Base-by-base conservation (phyloP, 1,140 invertebrate species). In the Drosophila fuyamai region DNA sequence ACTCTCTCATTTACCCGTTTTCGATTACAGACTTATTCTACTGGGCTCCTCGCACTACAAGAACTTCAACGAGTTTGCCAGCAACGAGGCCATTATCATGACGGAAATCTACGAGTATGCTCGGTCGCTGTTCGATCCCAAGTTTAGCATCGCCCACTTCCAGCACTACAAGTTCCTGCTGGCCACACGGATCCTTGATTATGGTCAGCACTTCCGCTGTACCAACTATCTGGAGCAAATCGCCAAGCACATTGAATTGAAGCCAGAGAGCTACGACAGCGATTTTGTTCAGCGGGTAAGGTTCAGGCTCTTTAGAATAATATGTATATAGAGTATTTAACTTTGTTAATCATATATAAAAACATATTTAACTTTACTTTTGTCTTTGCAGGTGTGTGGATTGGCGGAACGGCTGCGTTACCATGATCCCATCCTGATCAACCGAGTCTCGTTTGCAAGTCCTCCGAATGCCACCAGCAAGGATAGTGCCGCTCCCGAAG, bases 81-180 rank as follows among this genome's bases (percentile, higher is more conserved):
- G 94, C 36, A 96, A 96, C 84, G 95, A 97, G 91, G 97, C 97
- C 5, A 96, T 99, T 53, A 97, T 98, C 93, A 96, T 98, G 90
- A 99, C 98, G 0, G 97, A 99, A 93, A 96, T 98, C 55, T 99
- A 98, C 92, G 98, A 99, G 93, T 99, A 98, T 93, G 98, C 97
- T 0, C 95, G 96, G 48, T 95, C 96, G 71, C 94, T 99, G 35
- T 96, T 95, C 70, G 96, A 97, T 81, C 94, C 95, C n/a, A 93
- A 94, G 41, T 97, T 96, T 83, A 94, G 94, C 61, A 93, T 98
- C 36, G 93, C 94, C 9, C 95, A 96, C 78, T 94, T 97, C 79
- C 95, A 97, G 94, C 93, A 94, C 44, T 97, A 96, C 92, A 97
- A 97, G 93, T 95, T 95, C 81, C 85, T 96, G 57, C 79, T 96